Evolutionary conservation across 2,888 invertebrate genomes (phyloP).

Genomic region (Lapara coniferarum): DNA sequence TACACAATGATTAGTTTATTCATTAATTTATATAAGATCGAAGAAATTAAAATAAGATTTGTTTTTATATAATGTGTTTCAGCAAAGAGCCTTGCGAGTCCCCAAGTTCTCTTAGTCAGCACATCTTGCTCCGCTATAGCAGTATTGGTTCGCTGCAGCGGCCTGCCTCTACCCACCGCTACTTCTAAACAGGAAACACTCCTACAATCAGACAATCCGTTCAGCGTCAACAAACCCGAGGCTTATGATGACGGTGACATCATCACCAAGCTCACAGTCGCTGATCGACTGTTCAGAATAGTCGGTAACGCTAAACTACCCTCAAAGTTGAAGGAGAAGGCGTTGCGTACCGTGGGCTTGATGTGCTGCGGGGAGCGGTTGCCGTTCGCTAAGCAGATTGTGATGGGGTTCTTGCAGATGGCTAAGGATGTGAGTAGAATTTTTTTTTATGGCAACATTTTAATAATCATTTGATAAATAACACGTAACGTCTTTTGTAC

Average conservation of each 20-base stretch:
- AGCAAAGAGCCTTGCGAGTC: conserved; percentile 86
- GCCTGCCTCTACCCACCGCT: conserved; percentile 86
- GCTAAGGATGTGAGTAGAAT: conserved; percentile 87
- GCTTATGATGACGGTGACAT: conserved; percentile 52
- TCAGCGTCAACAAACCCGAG: conserved; percentile 56
- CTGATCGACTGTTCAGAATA: conserved; percentile 87
- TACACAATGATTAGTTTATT: background rate
- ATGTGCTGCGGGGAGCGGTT: conserved; percentile 93
- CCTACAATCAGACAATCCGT: conserved; percentile 65
- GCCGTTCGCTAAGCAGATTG: conserved; percentile 87
- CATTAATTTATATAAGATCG: background rate
- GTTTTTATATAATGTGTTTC: conserved; percentile 43
- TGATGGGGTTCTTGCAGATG: conserved; percentile 89
- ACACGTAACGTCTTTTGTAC: too few relatives aligned
- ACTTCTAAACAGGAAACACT: conserved; percentile 67
- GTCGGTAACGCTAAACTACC: conserved; percentile 88
- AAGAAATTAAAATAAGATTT: background rate
- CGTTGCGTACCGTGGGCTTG: conserved; percentile 89
- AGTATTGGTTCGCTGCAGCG: conserved; percentile 86
- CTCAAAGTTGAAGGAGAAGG: conserved; percentile 89
- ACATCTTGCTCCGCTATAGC: conserved; percentile 89
- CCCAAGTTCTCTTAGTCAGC: conserved; percentile 85
- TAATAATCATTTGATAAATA: too few relatives aligned
- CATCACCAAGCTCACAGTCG: conserved; percentile 87
- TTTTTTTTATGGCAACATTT: background rate